phyloP scores from a whole-genome alignment of 2,888 invertebrate species.

The Hypercompe scribonia region DNA sequence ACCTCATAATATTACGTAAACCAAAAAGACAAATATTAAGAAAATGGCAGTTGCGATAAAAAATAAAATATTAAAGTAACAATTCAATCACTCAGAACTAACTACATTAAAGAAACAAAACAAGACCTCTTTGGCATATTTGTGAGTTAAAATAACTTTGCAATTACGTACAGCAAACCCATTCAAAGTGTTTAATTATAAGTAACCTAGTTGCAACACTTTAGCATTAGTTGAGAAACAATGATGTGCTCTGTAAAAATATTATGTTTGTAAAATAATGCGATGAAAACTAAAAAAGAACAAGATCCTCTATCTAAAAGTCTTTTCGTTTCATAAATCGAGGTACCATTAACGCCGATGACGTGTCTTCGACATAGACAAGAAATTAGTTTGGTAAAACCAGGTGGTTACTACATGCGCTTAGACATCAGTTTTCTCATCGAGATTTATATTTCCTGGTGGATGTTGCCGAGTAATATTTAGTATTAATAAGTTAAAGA shows the following conservation, averaged over 20 bases:
- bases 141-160: background rate
- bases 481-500: too few species aligned
- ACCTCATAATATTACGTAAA: too few species aligned
- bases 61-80: too few species aligned
- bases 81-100: too few species aligned
- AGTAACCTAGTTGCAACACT: background rate
- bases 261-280: background rate
- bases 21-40: too few species aligned
- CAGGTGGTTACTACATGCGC: too few species aligned
- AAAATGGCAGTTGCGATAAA: too few species aligned
- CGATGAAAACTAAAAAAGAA: background rate
- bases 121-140: background rate
- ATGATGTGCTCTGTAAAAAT: background rate
- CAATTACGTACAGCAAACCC: background rate
- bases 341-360: background rate
- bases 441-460: background rate
- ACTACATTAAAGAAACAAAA: background rate
- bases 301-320: background rate
- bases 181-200: background rate
- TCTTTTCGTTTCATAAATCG: background rate
- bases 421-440: background rate
- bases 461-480: too few species aligned
- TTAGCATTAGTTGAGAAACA: background rate
- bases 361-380: background rate
- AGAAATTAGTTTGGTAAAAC: background rate